These are phyloP conservation scores for Steinernema carpocapsae DNA, from an alignment of 2,888 invertebrate genomes.

Conservation along the genomic window DNA sequence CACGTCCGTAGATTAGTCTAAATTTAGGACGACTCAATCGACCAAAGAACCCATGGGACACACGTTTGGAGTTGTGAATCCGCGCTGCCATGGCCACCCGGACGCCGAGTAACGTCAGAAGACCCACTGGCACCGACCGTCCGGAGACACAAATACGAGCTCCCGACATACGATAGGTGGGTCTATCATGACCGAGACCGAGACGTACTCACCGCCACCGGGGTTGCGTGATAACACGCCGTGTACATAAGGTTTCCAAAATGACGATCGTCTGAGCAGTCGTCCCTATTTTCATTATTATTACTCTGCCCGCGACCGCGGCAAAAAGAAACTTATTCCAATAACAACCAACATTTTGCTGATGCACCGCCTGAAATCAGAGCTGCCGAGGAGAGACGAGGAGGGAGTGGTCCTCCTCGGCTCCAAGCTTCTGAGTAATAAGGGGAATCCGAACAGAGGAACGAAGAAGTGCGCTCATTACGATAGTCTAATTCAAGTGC, in stretches of 20 bases:
- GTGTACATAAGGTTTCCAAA: background rate
- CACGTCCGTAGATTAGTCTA: background rate
- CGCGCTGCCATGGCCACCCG: constrained; percentile 9
- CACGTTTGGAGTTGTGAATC: background rate
- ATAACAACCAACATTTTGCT: no score
- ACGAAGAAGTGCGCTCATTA: no score
- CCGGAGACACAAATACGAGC: background rate
- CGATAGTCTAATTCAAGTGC: no score
- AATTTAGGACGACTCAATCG: background rate
- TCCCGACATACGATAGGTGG: background rate
- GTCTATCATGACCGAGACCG: background rate
- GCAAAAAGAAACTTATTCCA: no score
- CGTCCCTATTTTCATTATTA: no score
- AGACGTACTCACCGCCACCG: background rate
- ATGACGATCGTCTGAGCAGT: background rate
- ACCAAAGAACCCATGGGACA: constrained; percentile 3
- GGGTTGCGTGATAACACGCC: constrained; percentile 2
- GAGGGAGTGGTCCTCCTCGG: no score
- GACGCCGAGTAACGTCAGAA: background rate
- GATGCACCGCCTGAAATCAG: no score
- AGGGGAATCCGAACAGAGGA: no score
- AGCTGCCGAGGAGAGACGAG: no score
- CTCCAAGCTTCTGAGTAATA: no score
- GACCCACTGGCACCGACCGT: constrained; percentile 13
- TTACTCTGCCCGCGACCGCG: no score